Evolutionary conservation across 2,888 invertebrate genomes (phyloP), one percentile per base, ranked within the genome.

Genomic region (Reticulitermes lucifugus): DNA sequence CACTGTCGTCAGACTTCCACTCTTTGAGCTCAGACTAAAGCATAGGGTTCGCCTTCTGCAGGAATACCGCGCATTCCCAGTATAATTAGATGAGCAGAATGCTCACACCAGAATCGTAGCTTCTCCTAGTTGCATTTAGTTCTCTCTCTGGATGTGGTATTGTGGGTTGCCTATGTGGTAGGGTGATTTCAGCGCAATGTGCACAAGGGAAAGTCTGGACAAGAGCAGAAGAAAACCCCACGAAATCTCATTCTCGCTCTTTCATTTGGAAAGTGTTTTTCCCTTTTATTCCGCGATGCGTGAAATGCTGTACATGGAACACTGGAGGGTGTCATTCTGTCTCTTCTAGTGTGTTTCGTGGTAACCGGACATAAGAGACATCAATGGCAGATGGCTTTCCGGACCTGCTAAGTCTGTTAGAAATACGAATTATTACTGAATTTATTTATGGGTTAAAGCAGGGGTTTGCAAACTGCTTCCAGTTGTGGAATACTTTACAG

Each of bases 231-330:
- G 46, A 46, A 46, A 22, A 35, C 35, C 35, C n/a, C 60, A 18
- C 35, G 81, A 83, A 83, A 85, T 83, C 83, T 83, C 85, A 83
- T 85, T 85, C 79, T 73, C 83, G 85, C 83, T 55, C 85, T 71
- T 85, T 70, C 85, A 83, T 51, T 85, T 71, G 85, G 85, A 85
- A 85, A 85, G 85, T 85, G 83, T 85, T 85, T 85, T 80, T 80
- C 83, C 73, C 73, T 85, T 83, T 79, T 80, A 77, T 71, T 83
- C 71, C 55, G 41, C 73, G 85, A 80, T 73, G 83, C 85, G 85
- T 85, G 85, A 85, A 85, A 85, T 85, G 79, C 81, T n/a, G 43
- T 65, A 65, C n/a, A 65, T 25, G n/a, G n/a, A 81, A 77, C 22
- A 41, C 41, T 10, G 41, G 73, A 29, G 41, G 41, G 25, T 41